These are phyloP conservation scores for Eupsilia transversa DNA, from an alignment of 2,888 invertebrate genomes.

Conservation along the genomic window DNA sequence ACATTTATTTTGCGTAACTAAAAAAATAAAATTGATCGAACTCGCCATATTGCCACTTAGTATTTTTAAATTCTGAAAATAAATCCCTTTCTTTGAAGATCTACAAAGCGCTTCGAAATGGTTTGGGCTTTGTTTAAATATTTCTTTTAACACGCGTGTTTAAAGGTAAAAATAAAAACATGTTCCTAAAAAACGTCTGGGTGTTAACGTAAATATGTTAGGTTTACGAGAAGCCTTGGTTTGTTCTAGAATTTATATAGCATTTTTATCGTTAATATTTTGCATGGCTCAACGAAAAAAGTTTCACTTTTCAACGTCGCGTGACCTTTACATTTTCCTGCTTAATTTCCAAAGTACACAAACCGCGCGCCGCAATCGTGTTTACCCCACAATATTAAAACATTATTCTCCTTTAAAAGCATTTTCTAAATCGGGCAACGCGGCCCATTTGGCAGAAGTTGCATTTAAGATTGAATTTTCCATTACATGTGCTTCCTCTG, in stretches of 20 bases:
- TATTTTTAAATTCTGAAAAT: conserved; percentile 21
- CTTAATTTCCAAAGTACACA: conserved; percentile 62
- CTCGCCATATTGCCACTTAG: conserved; percentile 34
- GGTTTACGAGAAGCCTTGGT: conserved; percentile 16
- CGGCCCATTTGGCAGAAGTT: conserved; percentile 52
- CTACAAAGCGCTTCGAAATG: conserved; percentile 15
- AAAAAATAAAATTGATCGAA: conserved; percentile 46
- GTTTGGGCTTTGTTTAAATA: conserved; percentile 14
- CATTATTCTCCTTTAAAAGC: conserved; percentile 50
- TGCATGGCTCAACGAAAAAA: conserved; percentile 47
- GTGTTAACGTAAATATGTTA: conserved; percentile 26
- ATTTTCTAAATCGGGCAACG: conserved; percentile 36
- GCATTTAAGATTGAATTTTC: conserved; percentile 59
- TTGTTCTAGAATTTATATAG: conserved; percentile 33
- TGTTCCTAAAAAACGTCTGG: conserved; percentile 13
- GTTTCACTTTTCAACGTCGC: conserved; percentile 59
- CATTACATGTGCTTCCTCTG: conserved; percentile 42
- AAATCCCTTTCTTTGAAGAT: conserved; percentile 37
- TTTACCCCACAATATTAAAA: conserved; percentile 59
- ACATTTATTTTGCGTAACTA: conserved; percentile 70
- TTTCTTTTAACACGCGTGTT: conserved; percentile 14
- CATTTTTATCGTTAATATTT: conserved; percentile 53
- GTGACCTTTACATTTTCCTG: conserved; percentile 52
- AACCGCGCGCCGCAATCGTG: conserved; percentile 50
- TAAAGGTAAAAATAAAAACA: conserved; percentile 28